Percentiles rank a stretch among this genome's conserved stretches.
phyloP scores from a whole-genome alignment of 2,797 vertebrate genomes.

The Huso huso region DNA sequence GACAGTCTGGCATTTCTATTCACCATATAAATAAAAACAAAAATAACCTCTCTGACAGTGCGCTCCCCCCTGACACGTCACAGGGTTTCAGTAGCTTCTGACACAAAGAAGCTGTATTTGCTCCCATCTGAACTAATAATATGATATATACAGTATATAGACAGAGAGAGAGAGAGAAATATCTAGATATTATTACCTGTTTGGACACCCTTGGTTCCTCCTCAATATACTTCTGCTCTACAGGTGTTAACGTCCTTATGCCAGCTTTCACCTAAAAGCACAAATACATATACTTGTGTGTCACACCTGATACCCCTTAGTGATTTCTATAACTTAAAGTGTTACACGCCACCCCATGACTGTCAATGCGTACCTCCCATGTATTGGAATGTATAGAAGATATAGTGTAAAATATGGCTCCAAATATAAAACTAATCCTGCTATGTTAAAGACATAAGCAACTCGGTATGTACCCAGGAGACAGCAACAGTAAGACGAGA shows the following conservation, averaged over 20 bases:
- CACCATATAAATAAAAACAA: slow-evolving; percentile 36
- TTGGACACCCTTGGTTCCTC: slow-evolving; percentile 94
- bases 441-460: too few relatives aligned
- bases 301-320: too few relatives aligned
- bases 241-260: slow-evolving; percentile 84
- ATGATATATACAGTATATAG: neutral
- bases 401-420: too few relatives aligned
- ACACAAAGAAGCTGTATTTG: too few relatives aligned
- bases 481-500: too few relatives aligned
- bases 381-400: too few relatives aligned
- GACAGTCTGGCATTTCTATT: slow-evolving; percentile 79
- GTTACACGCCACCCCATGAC: too few relatives aligned
- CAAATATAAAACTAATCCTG: too few relatives aligned
- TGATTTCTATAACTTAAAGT: too few relatives aligned
- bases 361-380: too few relatives aligned
- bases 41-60: slow-evolving; percentile 4
- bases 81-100: neutral
- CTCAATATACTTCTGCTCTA: slow-evolving; percentile 96
- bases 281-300: slow-evolving; percentile 24
- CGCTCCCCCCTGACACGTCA: slow-evolving; percentile 1
- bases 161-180: slow-evolving; percentile 10
- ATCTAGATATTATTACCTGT: slow-evolving; percentile 71
- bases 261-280: slow-evolving; percentile 84
- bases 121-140: too few relatives aligned
- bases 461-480: too few relatives aligned